Conservation (phyloP, 2,888 invertebrate genomes). For the Ferrisia virgata region DNA sequence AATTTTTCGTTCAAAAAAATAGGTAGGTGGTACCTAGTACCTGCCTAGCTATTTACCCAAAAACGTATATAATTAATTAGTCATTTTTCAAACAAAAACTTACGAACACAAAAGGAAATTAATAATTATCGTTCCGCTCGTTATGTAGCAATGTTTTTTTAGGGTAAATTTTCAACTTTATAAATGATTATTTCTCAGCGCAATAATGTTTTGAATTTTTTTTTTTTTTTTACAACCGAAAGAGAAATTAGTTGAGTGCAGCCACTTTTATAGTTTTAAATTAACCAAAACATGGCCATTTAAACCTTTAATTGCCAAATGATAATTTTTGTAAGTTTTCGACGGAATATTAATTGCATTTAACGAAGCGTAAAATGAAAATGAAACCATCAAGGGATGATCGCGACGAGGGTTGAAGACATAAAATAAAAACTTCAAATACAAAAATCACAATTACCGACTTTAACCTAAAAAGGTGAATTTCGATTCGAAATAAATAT, state of each 20-base stretch:
- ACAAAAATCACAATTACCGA: not conserved
- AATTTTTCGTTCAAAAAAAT: too few species aligned
- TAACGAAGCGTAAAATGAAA: constrained; percentile 30
- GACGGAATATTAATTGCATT: constrained; percentile 22
- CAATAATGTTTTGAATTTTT: not conserved
- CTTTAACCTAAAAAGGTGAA: not conserved
- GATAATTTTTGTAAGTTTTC: not conserved
- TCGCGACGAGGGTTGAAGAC: not conserved
- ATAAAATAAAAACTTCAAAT: constrained; percentile 11
- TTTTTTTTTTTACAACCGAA: not conserved
- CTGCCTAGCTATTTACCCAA: not conserved
- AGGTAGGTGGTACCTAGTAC: too few species aligned
- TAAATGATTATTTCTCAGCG: not conserved
- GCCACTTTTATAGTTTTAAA: constrained; percentile 25
- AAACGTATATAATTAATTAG: not conserved
- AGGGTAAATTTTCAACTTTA: not conserved
- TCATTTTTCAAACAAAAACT: not conserved
- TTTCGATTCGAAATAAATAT: not conserved
- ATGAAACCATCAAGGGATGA: not conserved
- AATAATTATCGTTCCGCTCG: not conserved
- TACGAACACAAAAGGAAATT: not conserved
- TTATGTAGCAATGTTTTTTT: not conserved
- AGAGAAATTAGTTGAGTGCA: not conserved
- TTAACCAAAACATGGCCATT: not conserved
- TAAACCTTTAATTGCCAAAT: constrained; percentile 8